These are phyloP conservation scores for Colletes collaris DNA, from an alignment of 2,888 invertebrate species.

Conservation along the genomic window DNA sequence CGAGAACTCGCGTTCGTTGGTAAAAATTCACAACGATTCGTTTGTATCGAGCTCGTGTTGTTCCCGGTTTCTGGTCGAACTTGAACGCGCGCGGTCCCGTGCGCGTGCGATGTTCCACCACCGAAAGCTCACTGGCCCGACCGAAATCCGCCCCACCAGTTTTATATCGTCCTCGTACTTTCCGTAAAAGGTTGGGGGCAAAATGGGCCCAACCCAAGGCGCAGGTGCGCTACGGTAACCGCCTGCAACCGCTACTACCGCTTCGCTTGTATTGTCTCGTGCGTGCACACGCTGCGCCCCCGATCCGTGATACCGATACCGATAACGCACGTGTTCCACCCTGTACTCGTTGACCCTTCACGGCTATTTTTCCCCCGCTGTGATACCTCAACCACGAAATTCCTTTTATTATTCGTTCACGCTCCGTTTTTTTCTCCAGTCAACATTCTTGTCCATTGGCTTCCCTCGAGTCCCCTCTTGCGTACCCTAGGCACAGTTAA, in stretches of 20 bases:
- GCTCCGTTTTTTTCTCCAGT: not conserved
- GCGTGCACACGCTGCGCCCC: slow-evolving; percentile 38
- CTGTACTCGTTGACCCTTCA: no score
- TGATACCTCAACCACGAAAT: not conserved
- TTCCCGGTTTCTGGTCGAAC: not conserved
- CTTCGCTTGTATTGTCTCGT: slow-evolving; percentile 35
- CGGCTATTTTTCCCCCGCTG: not conserved
- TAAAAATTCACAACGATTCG: no score
- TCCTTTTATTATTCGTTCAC: not conserved
- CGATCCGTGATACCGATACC: not conserved
- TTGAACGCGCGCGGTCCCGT: not conserved
- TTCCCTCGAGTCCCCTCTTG: no score
- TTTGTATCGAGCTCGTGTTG: no score
- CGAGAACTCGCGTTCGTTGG: no score
- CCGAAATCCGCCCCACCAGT: slow-evolving; percentile 68
- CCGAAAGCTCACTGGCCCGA: slow-evolving; percentile 69
- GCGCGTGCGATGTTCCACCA: slow-evolving; percentile 35
- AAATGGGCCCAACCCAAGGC: slow-evolving; percentile 65
- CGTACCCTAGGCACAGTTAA: no score
- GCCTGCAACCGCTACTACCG: no score
- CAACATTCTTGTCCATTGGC: no score
- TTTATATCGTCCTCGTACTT: slow-evolving; percentile 76
- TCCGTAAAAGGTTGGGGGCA: slow-evolving; percentile 72
- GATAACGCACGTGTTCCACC: not conserved
- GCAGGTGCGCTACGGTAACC: no score